These are phyloP conservation scores for Gorsachius magnificus DNA, from an alignment of 2,797 vertebrate species.

Conservation along the genomic window DNA sequence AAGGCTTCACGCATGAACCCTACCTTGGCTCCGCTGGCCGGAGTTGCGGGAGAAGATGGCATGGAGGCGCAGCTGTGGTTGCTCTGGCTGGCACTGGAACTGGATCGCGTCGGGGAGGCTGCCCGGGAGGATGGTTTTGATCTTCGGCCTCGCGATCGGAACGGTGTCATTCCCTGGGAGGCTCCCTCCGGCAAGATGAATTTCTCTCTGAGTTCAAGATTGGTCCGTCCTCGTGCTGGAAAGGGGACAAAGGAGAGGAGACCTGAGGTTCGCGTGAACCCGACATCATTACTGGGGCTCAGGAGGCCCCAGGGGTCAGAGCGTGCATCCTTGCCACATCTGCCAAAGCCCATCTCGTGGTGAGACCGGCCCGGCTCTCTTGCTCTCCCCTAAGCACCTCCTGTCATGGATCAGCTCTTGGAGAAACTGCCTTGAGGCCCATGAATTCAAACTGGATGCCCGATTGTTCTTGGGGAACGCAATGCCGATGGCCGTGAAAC, in stretches of 20 bases:
- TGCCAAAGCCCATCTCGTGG: not conserved
- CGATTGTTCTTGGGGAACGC: not conserved
- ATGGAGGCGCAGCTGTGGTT: slow-evolving; percentile 92
- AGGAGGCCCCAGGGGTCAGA: not conserved
- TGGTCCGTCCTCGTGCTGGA: slow-evolving; percentile 93
- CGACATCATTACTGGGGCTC: fast-evolving
- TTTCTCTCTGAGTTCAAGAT: slow-evolving; percentile 96
- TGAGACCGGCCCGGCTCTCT: not conserved
- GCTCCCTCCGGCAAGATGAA: slow-evolving; percentile 96
- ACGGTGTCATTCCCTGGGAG: slow-evolving; percentile 92
- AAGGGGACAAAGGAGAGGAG: not conserved
- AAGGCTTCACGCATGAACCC: not conserved
- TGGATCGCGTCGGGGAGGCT: slow-evolving; percentile 93
- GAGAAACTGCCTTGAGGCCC: not conserved
- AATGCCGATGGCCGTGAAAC: not conserved
- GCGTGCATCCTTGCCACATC: not conserved
- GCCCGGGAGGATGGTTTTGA: slow-evolving; percentile 95
- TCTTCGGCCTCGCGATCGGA: slow-evolving; percentile 91
- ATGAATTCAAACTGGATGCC: not conserved
- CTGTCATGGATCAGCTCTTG: not conserved
- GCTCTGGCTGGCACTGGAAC: slow-evolving; percentile 95
- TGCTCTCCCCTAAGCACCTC: not conserved
- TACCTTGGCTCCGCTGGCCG: slow-evolving; percentile 92
- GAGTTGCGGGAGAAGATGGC: slow-evolving; percentile 91
- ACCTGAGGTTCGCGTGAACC: not conserved